These are phyloP conservation scores for Pseudopleuronectes americanus DNA, from an alignment of 2,797 vertebrate genomes.

Conservation along the genomic window DNA sequence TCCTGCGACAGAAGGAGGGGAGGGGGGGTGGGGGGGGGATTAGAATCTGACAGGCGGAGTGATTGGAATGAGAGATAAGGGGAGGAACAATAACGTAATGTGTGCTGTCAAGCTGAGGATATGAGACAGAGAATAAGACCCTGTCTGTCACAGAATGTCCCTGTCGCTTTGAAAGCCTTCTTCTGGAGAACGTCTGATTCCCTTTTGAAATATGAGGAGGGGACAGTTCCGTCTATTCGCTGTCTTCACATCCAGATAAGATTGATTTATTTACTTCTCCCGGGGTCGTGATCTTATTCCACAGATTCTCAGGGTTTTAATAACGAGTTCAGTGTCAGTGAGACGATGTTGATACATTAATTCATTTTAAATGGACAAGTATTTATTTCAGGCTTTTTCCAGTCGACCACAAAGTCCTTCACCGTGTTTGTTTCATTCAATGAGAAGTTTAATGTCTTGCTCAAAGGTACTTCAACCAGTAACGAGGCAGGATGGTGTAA, in stretches of 20 bases:
- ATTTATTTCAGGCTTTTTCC: background rate
- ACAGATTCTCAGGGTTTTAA: background rate
- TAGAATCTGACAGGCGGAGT: slow-evolving; percentile 62
- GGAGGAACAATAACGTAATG: slow-evolving; percentile 65
- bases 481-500: no score
- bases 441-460: no score
- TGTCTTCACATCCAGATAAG: slow-evolving; percentile 24
- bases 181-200: slow-evolving; percentile 38
- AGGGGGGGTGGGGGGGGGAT: slow-evolving; percentile 30
- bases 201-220: slow-evolving; percentile 45
- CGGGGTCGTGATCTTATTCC: background rate
- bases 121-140: slow-evolving; percentile 67
- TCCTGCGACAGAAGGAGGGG: slow-evolving; percentile 47
- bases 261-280: slow-evolving; percentile 12
- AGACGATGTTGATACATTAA: slow-evolving; percentile 6
- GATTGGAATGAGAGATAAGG: slow-evolving; percentile 67
- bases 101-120: slow-evolving; percentile 56
- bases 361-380: background rate
- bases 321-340: slow-evolving; percentile 2
- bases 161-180: slow-evolving; percentile 39
- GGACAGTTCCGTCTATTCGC: slow-evolving; percentile 5
- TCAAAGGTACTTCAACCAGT: no score
- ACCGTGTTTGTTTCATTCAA: background rate
- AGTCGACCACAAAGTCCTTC: background rate
- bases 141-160: slow-evolving; percentile 46